Evolutionary conservation across 2,113 vertebrate species (phyloP).

Genomic region (mouse (Mus musculus)): GRCm39 chr7:71991001-71991500

Average conservation of each 20-base stretch:
- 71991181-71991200: background rate
- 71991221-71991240: background rate
- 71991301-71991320: background rate
- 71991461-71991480: background rate
- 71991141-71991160: background rate
- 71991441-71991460: background rate
- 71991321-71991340: background rate
- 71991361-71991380: background rate
- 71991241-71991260: background rate
- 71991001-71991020: background rate
- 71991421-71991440: background rate
- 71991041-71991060: background rate
- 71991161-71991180: background rate
- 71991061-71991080: background rate
- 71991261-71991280: background rate
- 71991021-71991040: background rate
- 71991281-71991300: background rate
- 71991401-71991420: too few species aligned
- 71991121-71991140: background rate
- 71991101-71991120: background rate
- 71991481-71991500: background rate
- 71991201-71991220: background rate
- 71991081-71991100: background rate
- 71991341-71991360: background rate
- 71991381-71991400: background rate